Evolutionary conservation across 1,140 invertebrate species (phyloP), one percentile per base, ranked within the genome.

Genomic region (Drosophila nigrodunni): DNA sequence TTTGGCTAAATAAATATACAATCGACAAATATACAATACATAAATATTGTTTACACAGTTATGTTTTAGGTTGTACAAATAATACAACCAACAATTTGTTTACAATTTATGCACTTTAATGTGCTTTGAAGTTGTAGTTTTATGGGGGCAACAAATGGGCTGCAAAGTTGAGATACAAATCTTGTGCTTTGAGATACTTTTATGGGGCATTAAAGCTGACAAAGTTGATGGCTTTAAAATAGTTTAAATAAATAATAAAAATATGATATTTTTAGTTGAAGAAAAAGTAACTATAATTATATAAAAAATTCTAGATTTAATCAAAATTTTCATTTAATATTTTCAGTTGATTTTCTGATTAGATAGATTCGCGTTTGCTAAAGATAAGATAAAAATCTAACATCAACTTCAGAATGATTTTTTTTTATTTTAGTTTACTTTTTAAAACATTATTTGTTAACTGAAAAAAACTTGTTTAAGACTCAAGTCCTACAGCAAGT

Each of bases 1-100:
- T 15, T 46, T 46, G 13, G 7, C 30, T 35, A 13, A 54, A 35
- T 34, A 52, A 64, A 52, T 64, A 58, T 30, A 58, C 55, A 58
- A 30, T 3, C 2, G 25, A 30, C 25, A 30, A 30, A 30, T 30
- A 30, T 30, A 30, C 25, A 30, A 30, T 30, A 30, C 25, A 30
- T 30, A 5, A 15, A 35, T 2, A 47, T 49, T 44, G 54, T 52
- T 52, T 13, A 62, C 13, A 50, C 25, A 41, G 41, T 62, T 52
- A 34, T 30, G 3, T 15, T 54, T 15, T 54, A 25, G 50, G n/a
- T 35, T 34, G 50, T 7, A 57, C 41, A 57, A 41, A 57, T 57
- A 41, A 21, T 39, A 15, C 25, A 30, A 57, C 41, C 21, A 5
- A 13, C 30, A 5, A 41, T 11, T 41, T 10, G 11, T 9, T 35